These are phyloP conservation scores for Ormyrus thymus DNA, from an alignment of 2,888 invertebrate species.

Conservation along the genomic window DNA sequence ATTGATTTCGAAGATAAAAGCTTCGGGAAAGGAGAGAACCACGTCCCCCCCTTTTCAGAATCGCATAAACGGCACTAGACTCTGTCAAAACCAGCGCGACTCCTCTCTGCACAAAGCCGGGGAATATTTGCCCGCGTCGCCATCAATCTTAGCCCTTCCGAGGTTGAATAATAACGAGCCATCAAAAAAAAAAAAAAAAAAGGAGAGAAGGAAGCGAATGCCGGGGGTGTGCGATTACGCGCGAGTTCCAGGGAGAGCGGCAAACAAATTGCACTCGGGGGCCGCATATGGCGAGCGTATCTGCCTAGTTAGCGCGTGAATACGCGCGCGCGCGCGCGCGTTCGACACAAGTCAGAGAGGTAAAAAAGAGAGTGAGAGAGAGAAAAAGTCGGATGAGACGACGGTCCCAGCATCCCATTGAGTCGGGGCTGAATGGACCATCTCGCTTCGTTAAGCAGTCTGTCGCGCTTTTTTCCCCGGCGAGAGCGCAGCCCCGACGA, in stretches of 20 bases:
- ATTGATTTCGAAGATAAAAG: too few species aligned
- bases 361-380: slow-evolving; percentile 50
- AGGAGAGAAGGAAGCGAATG: too few species aligned
- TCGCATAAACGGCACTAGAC: background rate
- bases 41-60: background rate
- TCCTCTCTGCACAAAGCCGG: background rate
- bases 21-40: too few species aligned
- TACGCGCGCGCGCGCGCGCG: slow-evolving; percentile 58
- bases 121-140: background rate
- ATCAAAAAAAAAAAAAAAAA: slow-evolving; percentile 7
- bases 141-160: slow-evolving; percentile 33
- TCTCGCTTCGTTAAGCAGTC: slow-evolving; percentile 75
- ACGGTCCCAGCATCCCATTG: slow-evolving; percentile 72
- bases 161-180: slow-evolving; percentile 25
- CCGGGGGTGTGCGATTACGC: background rate
- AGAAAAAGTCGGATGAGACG: slow-evolving; percentile 54
- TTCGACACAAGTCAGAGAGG: slow-evolving; percentile 54
- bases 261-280: slow-evolving; percentile 41
- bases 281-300: slow-evolving; percentile 57
- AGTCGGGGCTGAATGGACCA: slow-evolving; percentile 72
- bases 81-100: background rate
- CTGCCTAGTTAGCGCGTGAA: slow-evolving; percentile 63
- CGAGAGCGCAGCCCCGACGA: too few species aligned
- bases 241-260: slow-evolving; percentile 13
- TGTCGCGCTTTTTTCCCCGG: slow-evolving; percentile 71